These are phyloP conservation scores for Limnephilus marmoratus DNA, from an alignment of 2,888 invertebrate species.

Conservation along the genomic window DNA sequence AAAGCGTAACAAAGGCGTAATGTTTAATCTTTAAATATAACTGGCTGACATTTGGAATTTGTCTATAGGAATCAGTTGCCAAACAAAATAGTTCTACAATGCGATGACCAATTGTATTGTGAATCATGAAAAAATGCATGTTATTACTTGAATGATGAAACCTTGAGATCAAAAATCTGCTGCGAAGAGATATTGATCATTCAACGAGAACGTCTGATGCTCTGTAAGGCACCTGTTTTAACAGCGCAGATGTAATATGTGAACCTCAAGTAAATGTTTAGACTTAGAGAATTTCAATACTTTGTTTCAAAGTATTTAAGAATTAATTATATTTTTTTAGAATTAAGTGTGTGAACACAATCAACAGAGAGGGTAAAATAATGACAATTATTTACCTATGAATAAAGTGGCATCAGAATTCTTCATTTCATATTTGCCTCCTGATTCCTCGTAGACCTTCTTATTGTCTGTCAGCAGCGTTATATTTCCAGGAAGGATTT, in stretches of 20 bases:
- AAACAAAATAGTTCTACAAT: neutral
- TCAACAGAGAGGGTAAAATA: neutral
- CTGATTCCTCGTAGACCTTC: slow-evolving; percentile 70
- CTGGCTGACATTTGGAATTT: neutral
- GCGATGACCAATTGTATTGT: neutral
- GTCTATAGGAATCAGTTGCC: neutral
- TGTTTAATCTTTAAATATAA: neutral
- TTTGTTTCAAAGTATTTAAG: too few relatives aligned
- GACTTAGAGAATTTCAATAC: too few relatives aligned
- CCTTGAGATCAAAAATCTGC: neutral
- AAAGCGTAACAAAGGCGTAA: too few relatives aligned
- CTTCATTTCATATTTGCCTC: slow-evolving; percentile 54
- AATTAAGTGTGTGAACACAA: neutral
- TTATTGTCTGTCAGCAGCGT: slow-evolving; percentile 73
- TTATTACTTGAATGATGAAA: neutral
- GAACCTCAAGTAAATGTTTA: neutral
- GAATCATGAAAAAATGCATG: neutral
- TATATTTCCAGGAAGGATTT: slow-evolving; percentile 72
- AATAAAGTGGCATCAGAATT: slow-evolving; percentile 57
- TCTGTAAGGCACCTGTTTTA: neutral
- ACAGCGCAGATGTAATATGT: neutral
- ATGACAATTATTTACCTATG: slow-evolving; percentile 60
- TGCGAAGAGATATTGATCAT: neutral
- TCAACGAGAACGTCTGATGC: neutral
- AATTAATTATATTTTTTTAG: too few relatives aligned